Percentiles rank a stretch among this genome's conserved stretches.
phyloP scores from a whole-genome alignment of 2,888 invertebrate species.

The Nephrotoma guestfalica region DNA sequence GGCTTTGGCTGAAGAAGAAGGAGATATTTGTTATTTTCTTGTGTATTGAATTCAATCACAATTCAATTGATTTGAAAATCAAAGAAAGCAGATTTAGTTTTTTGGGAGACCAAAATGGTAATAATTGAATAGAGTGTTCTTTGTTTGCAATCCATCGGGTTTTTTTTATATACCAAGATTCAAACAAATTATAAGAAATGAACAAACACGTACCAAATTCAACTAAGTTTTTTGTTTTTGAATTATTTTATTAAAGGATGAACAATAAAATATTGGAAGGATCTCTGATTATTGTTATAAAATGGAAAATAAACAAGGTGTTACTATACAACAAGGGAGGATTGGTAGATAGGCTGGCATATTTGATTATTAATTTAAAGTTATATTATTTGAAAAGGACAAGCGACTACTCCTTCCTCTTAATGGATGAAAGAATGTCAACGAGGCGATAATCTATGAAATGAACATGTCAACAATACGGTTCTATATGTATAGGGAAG shows the following conservation, averaged over 20 bases:
- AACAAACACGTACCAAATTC: conserved; percentile 2
- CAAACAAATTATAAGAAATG: conserved; percentile 3
- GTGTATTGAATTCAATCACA: neutral
- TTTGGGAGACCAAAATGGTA: neutral
- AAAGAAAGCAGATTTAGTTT: neutral
- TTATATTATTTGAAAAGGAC: neutral
- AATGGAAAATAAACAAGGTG: neutral
- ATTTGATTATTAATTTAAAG: neutral
- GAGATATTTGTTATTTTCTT: neutral
- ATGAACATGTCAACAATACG: neutral
- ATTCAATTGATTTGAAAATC: neutral
- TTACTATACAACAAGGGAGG: neutral
- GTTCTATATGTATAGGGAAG: neutral
- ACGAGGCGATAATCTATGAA: neutral
- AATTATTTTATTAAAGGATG: neutral
- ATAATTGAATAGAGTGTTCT: neutral
- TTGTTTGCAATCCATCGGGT: neutral
- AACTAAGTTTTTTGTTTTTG: neutral
- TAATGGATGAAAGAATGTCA: neutral
- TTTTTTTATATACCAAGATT: neutral
- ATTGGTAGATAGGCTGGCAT: neutral
- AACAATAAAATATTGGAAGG: neutral
- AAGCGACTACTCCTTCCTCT: neutral
- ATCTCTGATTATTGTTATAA: neutral
- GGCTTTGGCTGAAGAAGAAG: conserved; percentile 1